Percentiles rank a stretch among this genome's conserved stretches.
Evolutionary conservation across 2,888 invertebrate species (phyloP).

Genomic region (Gari tellinella): DNA sequence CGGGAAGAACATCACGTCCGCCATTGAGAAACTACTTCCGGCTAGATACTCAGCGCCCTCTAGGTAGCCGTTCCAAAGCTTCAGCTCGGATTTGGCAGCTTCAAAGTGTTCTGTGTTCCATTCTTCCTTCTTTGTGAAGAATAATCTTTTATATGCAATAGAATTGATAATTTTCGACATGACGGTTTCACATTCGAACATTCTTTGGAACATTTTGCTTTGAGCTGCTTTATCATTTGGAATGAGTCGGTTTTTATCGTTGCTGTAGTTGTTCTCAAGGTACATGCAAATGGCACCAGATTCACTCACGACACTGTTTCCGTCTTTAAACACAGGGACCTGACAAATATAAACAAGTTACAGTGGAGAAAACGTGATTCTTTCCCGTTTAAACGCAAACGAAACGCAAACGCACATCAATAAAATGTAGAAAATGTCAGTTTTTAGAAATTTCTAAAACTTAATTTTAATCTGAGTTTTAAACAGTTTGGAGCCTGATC

Average conservation of each 20-base stretch:
- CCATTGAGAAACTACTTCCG: constrained; percentile 42
- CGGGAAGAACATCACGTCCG: constrained; percentile 35
- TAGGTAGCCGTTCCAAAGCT: constrained; percentile 20
- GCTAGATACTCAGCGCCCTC: constrained; percentile 19
- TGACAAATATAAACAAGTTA: constrained; percentile 39
- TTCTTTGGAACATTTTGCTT: constrained; percentile 62
- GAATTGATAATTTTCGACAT: constrained; percentile 8
- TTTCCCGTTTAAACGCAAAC: no score
- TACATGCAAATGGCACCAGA: constrained; percentile 73
- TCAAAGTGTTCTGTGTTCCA: constrained; percentile 14
- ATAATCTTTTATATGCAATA: no score
- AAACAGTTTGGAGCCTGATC: no score
- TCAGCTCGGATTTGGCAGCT: constrained; percentile 22
- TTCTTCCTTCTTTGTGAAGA: constrained; percentile 21
- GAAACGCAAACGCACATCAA: no score
- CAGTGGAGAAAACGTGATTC: no score
- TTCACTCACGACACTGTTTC: constrained; percentile 73
- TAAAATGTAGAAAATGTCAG: no score
- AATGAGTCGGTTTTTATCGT: constrained; percentile 55
- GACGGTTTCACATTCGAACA: constrained; percentile 55
- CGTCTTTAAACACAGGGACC: constrained; percentile 76
- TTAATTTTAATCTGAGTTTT: no score
- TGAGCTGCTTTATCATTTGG: constrained; percentile 51
- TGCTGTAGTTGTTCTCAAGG: constrained; percentile 61
- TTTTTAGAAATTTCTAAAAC: no score